A percentile compares a stretch with the other conserved stretches of the same genome.
Conservation (phyloP, 1,140 invertebrate genomes). For the Oedothorax gibbosus region DNA sequence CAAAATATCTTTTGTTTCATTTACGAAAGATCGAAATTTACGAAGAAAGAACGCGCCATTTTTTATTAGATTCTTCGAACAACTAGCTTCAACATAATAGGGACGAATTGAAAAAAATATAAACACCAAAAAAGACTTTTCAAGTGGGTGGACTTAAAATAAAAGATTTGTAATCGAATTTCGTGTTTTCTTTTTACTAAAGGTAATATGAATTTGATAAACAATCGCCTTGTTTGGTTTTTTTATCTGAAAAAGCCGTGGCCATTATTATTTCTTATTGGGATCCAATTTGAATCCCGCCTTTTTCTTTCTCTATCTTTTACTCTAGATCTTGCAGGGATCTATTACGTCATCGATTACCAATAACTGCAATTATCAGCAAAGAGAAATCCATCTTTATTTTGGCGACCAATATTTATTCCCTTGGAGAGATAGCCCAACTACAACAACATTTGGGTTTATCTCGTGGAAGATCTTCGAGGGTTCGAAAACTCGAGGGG, state of each 20-base stretch:
- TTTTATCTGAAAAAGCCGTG: neutral
- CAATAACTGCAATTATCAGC: conserved; percentile 53
- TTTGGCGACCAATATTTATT: conserved; percentile 48
- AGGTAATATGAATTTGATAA: conserved; percentile 53
- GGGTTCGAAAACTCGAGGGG: neutral
- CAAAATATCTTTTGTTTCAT: conserved; percentile 35
- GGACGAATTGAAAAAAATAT: conserved; percentile 35
- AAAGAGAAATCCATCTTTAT: conserved; percentile 50
- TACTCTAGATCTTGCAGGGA: neutral
- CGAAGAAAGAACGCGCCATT: neutral
- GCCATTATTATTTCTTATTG: conserved; percentile 18
- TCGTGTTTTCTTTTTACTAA: conserved; percentile 44
- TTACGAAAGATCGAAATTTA: neutral
- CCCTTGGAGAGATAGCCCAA: neutral
- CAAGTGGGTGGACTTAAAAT: neutral
- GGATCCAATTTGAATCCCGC: conserved; percentile 34
- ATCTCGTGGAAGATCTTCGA: conserved; percentile 14
- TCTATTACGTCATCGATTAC: conserved; percentile 45
- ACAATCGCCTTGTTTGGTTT: conserved; percentile 24
- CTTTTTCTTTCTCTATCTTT: conserved; percentile 1
- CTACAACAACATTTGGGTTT: conserved; percentile 31
- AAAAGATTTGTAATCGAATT: conserved; percentile 42
- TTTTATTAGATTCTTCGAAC: neutral
- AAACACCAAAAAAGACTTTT: neutral
- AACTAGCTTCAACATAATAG: neutral